Evolutionary conservation across 2,797 vertebrate genomes (phyloP), one percentile per base, ranked within the genome.

Genomic region (Diplodus sargus): DNA sequence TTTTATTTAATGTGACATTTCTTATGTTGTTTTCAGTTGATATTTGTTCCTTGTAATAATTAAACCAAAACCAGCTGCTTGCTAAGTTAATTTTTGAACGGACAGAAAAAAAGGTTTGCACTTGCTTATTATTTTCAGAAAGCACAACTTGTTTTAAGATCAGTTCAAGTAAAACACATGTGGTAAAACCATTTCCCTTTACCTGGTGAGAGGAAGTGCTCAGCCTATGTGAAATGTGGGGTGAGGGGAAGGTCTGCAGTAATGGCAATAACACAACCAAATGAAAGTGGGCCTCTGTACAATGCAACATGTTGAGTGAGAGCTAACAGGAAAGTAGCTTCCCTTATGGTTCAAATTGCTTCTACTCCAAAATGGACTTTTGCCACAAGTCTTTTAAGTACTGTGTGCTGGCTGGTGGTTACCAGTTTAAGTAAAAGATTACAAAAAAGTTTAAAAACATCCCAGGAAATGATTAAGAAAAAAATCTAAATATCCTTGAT

Each of bases 161-260:
- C 20, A 57, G 64, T 77, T 72, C 56, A 76, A 78, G 49, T 51
- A 70, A 78, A 15, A 12, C 61, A 91, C 93, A 94, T 85, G 73
- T 94, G 94, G 85, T 76, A 86, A 94, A 93, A 49, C 4, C 63
- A 95, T 95, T 94, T 93, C 88, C 90, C 89, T 74, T 71, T 63
- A 78, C 81, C 65, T 84, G 85, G 81, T 47, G 89, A 79, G 73
- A 76, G 76, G 78, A 86, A 80, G 76, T 45, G 20, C 53, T 28
- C 30, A 22, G 43, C 53, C 51, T 80, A 57, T 42, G 59, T 74
- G 77, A 83, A 70, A 51, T 81, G 23, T 23, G 51, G 65, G 73
- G 23, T 42, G 39, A 58, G 83, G 76, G 78, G 60, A 56, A 49
- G 47, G 13, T 71, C 82, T 48, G 47, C 72, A 74, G n/a, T 89